Evolutionary conservation across 2,888 invertebrate species (phyloP).

Genomic region (Drosophila kambysellisi): DNA sequence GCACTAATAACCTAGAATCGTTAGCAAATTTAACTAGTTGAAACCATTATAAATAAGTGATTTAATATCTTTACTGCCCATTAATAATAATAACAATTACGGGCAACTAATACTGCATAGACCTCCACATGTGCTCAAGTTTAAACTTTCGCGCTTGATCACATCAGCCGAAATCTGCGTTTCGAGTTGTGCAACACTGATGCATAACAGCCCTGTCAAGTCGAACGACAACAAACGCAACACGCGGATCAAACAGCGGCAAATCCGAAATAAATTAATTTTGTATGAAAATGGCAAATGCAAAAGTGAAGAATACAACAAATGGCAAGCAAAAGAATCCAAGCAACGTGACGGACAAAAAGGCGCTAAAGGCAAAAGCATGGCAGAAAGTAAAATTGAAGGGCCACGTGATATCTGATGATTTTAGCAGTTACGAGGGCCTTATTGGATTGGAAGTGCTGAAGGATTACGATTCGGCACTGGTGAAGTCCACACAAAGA

Average conservation of each 20-base stretch:
- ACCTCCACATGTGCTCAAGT: background rate
- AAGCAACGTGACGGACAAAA: background rate
- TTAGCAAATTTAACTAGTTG: background rate
- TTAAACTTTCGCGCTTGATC: constrained; percentile 5
- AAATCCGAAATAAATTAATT: constrained; percentile 2
- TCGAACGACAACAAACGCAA: constrained; percentile 49
- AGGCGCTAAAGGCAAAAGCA: constrained; percentile 30
- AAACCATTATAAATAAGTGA: background rate
- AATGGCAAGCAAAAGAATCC: constrained; percentile 21
- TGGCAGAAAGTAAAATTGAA: constrained; percentile 90
- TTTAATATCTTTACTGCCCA: background rate
- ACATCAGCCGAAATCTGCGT: background rate
- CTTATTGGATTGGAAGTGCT: constrained; percentile 93
- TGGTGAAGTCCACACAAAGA: constrained; percentile 86
- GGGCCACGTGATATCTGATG: constrained; percentile 86
- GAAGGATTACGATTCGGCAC: constrained; percentile 87
- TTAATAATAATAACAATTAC: background rate
- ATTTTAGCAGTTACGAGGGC: constrained; percentile 87
- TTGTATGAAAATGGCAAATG: constrained; percentile 31
- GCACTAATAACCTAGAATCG: background rate
- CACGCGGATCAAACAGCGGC: constrained; percentile 36
- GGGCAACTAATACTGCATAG: background rate
- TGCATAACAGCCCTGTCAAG: constrained; percentile 30
- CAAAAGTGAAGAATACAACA: constrained; percentile 26
- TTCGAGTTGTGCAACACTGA: constrained; percentile 20